These are phyloP conservation scores for Nasalis larvatus DNA, from an alignment of 2,113 vertebrate species.

Conservation along the genomic window DNA sequence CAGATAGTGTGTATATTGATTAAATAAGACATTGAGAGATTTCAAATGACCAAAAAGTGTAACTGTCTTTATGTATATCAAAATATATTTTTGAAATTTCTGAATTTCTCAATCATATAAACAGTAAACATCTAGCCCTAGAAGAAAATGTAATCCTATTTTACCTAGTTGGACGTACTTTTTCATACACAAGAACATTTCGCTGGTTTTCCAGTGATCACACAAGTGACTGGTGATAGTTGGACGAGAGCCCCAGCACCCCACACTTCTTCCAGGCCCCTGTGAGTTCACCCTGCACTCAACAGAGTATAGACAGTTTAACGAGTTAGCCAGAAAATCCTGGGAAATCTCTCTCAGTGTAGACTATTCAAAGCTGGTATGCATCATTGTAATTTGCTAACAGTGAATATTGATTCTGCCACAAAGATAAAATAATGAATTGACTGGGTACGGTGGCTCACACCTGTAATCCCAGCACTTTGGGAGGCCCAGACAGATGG, in stretches of 20 bases:
- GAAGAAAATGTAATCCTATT: not conserved
- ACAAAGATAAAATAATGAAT: not conserved
- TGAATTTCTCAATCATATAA: not conserved
- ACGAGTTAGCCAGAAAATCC: not conserved
- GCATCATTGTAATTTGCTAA: not conserved
- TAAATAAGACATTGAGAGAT: not conserved
- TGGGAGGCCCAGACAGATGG: too few relatives aligned
- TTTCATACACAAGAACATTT: not conserved
- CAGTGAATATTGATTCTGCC: not conserved
- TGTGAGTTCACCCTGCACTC: not conserved
- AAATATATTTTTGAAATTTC: conserved; percentile 14
- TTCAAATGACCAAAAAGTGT: not conserved
- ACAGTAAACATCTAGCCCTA: not conserved
- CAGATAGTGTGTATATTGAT: not conserved
- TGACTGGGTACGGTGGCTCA: not conserved
- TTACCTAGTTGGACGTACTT: not conserved
- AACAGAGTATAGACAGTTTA: not conserved
- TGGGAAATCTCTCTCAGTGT: not conserved
- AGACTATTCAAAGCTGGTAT: not conserved
- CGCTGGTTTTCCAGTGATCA: not conserved
- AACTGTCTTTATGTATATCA: not conserved
- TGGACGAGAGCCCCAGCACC: not conserved
- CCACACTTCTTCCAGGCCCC: not conserved
- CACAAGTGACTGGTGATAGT: not conserved
- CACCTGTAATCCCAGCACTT: too few relatives aligned